Evolutionary conservation across 2,113 vertebrate genomes (phyloP).

Genomic region (Noctilio leporinus): DNA sequence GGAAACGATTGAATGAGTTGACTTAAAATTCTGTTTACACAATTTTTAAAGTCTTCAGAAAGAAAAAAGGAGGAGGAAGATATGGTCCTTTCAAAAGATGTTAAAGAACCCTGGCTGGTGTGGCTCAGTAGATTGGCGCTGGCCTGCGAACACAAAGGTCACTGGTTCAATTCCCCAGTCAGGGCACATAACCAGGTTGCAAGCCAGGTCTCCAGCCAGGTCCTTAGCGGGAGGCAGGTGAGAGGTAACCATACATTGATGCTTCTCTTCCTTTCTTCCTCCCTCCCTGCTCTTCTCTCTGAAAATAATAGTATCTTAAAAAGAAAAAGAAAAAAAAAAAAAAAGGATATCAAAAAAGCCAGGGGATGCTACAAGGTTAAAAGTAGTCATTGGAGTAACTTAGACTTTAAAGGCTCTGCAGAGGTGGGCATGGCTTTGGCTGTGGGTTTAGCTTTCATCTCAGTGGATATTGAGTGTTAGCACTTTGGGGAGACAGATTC

Average conservation of each 20-base stretch:
- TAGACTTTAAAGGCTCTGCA: not conserved
- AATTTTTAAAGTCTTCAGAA: conserved; percentile 29
- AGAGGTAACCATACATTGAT: no score
- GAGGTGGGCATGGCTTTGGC: not conserved
- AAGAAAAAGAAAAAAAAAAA: no score
- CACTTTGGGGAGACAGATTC: not conserved
- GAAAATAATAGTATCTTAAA: no score
- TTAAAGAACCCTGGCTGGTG: no score
- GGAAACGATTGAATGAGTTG: not conserved
- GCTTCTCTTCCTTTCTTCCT: no score
- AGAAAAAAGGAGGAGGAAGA: not conserved
- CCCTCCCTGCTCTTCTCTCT: no score
- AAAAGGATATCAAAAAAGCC: not conserved
- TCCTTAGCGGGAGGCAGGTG: no score
- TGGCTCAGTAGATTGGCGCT: no score
- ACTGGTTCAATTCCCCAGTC: no score
- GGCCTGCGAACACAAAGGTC: no score
- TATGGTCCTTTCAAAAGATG: not conserved
- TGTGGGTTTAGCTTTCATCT: not conserved
- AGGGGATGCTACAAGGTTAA: not conserved
- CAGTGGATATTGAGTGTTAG: not conserved
- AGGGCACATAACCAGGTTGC: no score
- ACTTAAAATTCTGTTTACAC: not conserved
- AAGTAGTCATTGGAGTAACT: not conserved
- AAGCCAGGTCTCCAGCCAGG: no score